These are phyloP conservation scores for Neuroscelio doddi DNA, from an alignment of 2,888 invertebrate species.

Conservation along the genomic window DNA sequence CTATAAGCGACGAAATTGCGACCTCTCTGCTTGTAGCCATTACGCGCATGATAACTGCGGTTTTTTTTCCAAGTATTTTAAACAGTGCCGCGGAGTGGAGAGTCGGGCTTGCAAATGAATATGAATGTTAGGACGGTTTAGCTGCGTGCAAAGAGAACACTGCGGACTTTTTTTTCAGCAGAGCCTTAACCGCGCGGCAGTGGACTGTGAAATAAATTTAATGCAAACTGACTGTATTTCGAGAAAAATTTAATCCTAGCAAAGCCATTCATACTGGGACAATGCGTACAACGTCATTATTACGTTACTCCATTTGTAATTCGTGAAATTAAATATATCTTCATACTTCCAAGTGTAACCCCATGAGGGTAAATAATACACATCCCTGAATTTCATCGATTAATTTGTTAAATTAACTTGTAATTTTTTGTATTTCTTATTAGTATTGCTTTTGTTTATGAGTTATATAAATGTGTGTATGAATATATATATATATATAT, in stretches of 20 bases:
- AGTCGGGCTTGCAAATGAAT: constrained; percentile 34
- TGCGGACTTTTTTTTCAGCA: constrained; percentile 19
- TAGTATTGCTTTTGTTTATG: no score
- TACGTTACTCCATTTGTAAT: constrained; percentile 20
- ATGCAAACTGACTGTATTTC: constrained; percentile 27
- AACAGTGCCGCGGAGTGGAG: constrained; percentile 19
- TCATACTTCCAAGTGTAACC: not conserved
- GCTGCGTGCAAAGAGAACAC: constrained; percentile 13
- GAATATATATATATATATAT: no score
- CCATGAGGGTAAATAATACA: not conserved
- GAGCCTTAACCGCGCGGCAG: constrained; percentile 33
- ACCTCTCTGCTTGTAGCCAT: constrained; percentile 30
- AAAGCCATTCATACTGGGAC: constrained; percentile 10
- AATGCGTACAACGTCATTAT: constrained; percentile 26
- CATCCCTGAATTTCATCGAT: no score
- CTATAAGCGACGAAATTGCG: constrained; percentile 23
- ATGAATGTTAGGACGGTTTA: constrained; percentile 41
- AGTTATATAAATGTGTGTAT: no score
- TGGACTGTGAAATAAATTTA: constrained; percentile 33
- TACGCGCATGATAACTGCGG: constrained; percentile 33
- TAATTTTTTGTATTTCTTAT: constrained; percentile 34
- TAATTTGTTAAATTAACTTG: not conserved
- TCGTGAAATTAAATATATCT: constrained; percentile 17
- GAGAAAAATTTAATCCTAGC: constrained; percentile 26
- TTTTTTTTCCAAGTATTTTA: constrained; percentile 32